Conservation (phyloP, 2,797 vertebrate species). For the Anniella stebbinsi region DNA sequence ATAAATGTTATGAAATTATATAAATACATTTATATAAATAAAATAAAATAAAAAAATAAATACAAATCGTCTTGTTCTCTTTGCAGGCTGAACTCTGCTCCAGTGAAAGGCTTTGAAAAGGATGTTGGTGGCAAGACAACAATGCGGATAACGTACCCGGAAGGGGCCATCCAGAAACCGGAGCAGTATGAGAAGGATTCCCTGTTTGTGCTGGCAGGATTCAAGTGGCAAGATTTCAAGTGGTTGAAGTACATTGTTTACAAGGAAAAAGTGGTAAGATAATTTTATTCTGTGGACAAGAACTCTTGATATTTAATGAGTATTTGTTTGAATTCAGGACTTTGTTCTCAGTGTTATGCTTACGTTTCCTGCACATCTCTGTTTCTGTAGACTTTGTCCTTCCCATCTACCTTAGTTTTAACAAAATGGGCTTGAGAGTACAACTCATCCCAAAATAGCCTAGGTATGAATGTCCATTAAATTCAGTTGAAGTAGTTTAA, state of each 20-base stretch:
- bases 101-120: constrained; percentile 89
- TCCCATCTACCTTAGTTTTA: constrained; percentile 2
- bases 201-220: constrained; percentile 95
- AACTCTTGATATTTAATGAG: neutral
- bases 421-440: constrained; percentile 39
- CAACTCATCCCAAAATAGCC: neutral
- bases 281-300: neutral
- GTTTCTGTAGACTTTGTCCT: constrained; percentile 39
- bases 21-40: neutral
- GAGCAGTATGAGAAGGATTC: constrained; percentile 94
- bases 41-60: neutral
- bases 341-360: neutral
- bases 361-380: constrained; percentile 21
- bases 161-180: constrained; percentile 94
- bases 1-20: no score
- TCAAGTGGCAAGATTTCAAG: constrained; percentile 97
- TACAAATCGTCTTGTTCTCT: constrained; percentile 60
- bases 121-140: constrained; percentile 98
- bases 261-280: constrained; percentile 94
- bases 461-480: neutral
- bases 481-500: constrained; percentile 5
- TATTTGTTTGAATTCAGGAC: constrained; percentile 16
- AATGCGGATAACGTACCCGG: constrained; percentile 96
- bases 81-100: constrained; percentile 93
- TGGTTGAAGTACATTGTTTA: constrained; percentile 97